These are phyloP conservation scores for Halcyon badia DNA, from an alignment of 2,797 vertebrate species.

Conservation along the genomic window DNA sequence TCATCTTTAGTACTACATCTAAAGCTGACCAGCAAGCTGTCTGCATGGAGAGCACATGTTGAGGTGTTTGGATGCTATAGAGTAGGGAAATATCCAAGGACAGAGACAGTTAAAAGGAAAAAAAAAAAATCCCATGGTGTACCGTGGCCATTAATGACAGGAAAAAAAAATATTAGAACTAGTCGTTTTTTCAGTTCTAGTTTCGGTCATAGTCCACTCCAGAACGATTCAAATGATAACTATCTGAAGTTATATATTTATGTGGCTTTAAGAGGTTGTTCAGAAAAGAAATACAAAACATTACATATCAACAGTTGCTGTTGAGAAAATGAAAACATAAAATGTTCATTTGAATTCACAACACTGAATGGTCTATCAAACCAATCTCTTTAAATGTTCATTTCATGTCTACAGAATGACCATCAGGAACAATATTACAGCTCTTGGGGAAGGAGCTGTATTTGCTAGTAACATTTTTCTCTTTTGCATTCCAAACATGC, in stretches of 20 bases:
- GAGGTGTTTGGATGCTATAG: background rate
- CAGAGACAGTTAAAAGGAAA: background rate
- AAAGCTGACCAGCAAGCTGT: background rate
- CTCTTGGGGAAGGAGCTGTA: background rate
- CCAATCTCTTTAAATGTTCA: background rate
- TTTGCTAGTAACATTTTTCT: background rate
- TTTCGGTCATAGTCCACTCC: background rate
- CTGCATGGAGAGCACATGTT: fast-evolving
- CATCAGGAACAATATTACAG: background rate
- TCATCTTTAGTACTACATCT: background rate
- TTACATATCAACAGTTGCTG: background rate
- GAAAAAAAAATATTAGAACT: background rate
- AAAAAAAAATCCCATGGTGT: background rate
- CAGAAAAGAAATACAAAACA: background rate
- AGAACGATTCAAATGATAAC: background rate
- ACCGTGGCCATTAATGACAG: background rate
- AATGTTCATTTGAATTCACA: background rate
- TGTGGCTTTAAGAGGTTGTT: background rate
- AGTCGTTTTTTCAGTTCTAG: background rate
- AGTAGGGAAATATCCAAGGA: background rate
- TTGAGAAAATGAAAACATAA: constrained; percentile 32
- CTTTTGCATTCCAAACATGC: background rate
- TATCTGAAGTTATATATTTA: background rate
- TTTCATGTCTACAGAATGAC: constrained; percentile 16
- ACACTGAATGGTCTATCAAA: background rate